Evolutionary conservation across 2,113 vertebrate species (phyloP).

Genomic region (Oryzias woworae): DNA sequence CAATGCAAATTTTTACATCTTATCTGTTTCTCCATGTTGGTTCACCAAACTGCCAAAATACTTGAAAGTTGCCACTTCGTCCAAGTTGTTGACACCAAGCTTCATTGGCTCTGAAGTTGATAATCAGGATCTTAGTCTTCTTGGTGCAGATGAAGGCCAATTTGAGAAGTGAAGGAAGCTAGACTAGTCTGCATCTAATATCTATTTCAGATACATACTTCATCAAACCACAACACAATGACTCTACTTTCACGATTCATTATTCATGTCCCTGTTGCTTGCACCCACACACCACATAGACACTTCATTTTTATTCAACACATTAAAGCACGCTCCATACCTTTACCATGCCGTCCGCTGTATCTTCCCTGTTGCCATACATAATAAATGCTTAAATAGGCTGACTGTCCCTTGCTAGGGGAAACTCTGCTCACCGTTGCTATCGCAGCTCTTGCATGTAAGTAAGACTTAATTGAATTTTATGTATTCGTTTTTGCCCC

Average conservation of each 20-base stretch:
- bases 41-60: too few species aligned
- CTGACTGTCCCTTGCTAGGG: background rate
- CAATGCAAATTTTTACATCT: too few species aligned
- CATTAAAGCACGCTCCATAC: slow-evolving; percentile 13
- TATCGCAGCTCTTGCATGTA: too few species aligned
- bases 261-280: slow-evolving; percentile 46
- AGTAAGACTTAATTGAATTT: background rate
- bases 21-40: too few species aligned
- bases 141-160: too few species aligned
- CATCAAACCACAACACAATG: slow-evolving; percentile 35
- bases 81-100: too few species aligned
- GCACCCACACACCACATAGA: slow-evolving; percentile 27
- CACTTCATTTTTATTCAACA: slow-evolving; percentile 31
- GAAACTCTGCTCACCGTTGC: background rate
- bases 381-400: slow-evolving; percentile 14
- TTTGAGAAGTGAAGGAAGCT: too few species aligned
- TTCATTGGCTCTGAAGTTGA: too few species aligned
- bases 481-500: background rate
- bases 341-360: slow-evolving; percentile 13
- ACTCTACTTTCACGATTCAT: slow-evolving; percentile 35
- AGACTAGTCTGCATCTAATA: too few species aligned
- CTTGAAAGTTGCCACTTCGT: too few species aligned
- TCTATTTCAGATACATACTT: too few species aligned
- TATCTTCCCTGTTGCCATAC: slow-evolving; percentile 9
- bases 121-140: too few species aligned